These are phyloP conservation scores for Gymnothorax reevesii DNA, from an alignment of 2,797 vertebrate genomes.

Conservation along the genomic window DNA sequence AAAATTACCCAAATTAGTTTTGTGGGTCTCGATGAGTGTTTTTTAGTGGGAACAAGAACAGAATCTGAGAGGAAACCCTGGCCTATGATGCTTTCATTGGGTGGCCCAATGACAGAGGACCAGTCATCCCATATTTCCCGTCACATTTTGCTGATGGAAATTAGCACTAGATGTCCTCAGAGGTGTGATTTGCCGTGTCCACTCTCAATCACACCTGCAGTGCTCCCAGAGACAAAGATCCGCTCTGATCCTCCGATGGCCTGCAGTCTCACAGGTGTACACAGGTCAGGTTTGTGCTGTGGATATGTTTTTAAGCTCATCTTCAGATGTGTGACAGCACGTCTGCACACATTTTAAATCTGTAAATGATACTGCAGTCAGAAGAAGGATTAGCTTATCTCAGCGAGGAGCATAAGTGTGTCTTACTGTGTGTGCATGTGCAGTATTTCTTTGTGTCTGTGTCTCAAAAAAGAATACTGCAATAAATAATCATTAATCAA, in stretches of 20 bases:
- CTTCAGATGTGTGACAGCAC: no score
- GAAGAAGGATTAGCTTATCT: neutral
- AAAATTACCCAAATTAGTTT: neutral
- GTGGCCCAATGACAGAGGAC: neutral
- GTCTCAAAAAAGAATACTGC: no score
- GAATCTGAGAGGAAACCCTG: neutral
- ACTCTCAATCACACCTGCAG: neutral
- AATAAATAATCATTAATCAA: no score
- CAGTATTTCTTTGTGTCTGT: no score
- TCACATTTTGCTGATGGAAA: constrained; percentile 2
- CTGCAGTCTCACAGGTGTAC: neutral
- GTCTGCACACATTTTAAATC: neutral
- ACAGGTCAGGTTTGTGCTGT: neutral
- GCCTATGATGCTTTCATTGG: neutral
- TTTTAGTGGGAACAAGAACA: neutral
- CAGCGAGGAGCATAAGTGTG: no score
- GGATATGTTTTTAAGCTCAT: neutral
- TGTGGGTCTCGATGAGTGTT: neutral
- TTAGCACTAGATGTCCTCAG: constrained; percentile 3
- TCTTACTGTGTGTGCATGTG: no score
- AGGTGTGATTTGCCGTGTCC: neutral
- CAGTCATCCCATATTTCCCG: constrained; percentile 3
- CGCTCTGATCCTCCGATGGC: neutral
- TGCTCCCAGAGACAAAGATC: neutral
- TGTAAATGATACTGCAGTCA: constrained; percentile 8